Evolutionary conservation across 2,797 vertebrate genomes (phyloP).

Genomic region (Acestrorhynchus altus): DNA sequence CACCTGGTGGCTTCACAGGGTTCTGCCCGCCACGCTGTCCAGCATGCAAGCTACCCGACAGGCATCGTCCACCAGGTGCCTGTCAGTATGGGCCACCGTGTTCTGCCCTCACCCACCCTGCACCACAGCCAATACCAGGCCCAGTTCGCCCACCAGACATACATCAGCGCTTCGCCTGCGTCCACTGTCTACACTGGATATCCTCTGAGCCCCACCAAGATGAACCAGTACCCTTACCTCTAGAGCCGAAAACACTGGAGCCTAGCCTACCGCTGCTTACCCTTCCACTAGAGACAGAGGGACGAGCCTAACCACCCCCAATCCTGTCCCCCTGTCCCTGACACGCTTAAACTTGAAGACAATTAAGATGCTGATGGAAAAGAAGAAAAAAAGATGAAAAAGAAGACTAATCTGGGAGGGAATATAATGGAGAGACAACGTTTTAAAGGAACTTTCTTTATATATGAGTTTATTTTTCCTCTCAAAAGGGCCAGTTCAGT

Average conservation of each 20-base stretch:
- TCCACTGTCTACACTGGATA: conserved; percentile 99
- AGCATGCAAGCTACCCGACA: conserved; percentile 91
- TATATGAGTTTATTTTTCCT: conserved; percentile 47
- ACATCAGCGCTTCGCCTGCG: conserved; percentile 97
- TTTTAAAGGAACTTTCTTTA: conserved; percentile 63
- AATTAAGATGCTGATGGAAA: conserved; percentile 66
- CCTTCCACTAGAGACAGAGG: conserved; percentile 42
- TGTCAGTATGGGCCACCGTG: conserved; percentile 93
- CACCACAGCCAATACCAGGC: conserved; percentile 97
- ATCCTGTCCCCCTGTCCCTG: conserved; percentile 53
- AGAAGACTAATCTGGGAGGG: conserved; percentile 54
- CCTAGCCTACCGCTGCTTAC: conserved; percentile 70
- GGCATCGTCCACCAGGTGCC: conserved; percentile 97
- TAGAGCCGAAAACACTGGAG: conserved; percentile 83
- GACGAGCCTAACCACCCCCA: conserved; percentile 49
- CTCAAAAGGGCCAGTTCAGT: conserved; percentile 74
- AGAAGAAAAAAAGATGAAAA: conserved; percentile 46
- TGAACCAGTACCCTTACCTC: conserved; percentile 99
- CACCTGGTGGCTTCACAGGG: conserved; percentile 96
- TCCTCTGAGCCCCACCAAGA: conserved; percentile 98
- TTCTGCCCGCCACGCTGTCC: conserved; percentile 88
- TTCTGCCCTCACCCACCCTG: conserved; percentile 94
- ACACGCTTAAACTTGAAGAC: conserved; percentile 78
- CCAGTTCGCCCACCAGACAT: conserved; percentile 98
- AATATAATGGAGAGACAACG: conserved; percentile 63